Evolutionary conservation across 1,140 invertebrate genomes (phyloP).

Genomic region (Gryllus bimaculatus): DNA sequence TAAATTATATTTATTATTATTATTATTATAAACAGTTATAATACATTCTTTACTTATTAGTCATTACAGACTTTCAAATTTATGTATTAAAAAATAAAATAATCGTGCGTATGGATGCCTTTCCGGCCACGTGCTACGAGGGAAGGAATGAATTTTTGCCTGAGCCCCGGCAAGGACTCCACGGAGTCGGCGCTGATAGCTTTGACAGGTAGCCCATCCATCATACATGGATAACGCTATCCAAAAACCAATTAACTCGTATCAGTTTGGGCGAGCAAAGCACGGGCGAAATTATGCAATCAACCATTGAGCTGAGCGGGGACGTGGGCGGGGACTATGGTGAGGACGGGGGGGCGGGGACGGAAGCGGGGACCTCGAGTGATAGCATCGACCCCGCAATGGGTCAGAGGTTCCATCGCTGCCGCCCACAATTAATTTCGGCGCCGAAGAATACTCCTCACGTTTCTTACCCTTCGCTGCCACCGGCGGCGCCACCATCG

Average conservation of each 20-base stretch:
- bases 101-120: no score
- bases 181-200: background rate
- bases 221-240: conserved; percentile 4
- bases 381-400: background rate
- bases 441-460: background rate
- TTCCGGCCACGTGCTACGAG: no score
- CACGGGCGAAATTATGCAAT: background rate
- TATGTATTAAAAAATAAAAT: no score
- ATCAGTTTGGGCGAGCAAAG: background rate
- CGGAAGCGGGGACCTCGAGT: background rate
- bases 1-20: no score
- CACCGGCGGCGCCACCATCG: background rate
- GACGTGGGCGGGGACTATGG: background rate
- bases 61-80: no score
- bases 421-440: background rate
- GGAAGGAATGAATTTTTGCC: no score
- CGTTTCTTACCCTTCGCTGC: background rate
- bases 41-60: no score
- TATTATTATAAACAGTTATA: no score
- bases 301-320: background rate
- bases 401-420: background rate
- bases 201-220: background rate
- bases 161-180: background rate
- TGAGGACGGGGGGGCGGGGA: background rate
- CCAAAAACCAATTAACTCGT: conserved; percentile 4